Conservation (phyloP, 1,140 invertebrate genomes). For the Acromyrmex heyeri region DNA sequence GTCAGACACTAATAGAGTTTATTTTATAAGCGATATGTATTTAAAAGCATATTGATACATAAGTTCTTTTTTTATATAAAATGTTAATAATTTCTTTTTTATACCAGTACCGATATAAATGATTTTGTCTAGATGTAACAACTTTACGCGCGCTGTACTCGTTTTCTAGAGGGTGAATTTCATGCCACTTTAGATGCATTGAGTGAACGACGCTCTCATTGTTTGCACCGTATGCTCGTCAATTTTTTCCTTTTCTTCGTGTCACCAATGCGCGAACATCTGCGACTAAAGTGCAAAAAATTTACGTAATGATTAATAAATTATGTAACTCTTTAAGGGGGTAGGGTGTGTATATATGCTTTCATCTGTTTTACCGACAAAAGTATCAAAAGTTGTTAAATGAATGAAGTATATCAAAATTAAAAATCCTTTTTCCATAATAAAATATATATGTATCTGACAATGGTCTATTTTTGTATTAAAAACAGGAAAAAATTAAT, state of each 20-base stretch:
- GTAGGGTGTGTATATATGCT: too few relatives aligned
- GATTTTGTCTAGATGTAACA: not conserved
- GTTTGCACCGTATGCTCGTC: not conserved
- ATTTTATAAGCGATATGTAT: not conserved
- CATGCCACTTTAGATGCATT: not conserved
- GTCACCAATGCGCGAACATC: not conserved
- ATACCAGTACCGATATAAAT: not conserved
- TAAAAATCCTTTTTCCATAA: too few relatives aligned
- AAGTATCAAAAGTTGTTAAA: too few relatives aligned
- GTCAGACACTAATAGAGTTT: not conserved
- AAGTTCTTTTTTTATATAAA: not conserved
- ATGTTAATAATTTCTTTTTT: not conserved
- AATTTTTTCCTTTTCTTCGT: conserved; percentile 11
- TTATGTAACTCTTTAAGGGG: not conserved
- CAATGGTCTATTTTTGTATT: too few relatives aligned
- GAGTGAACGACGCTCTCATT: not conserved
- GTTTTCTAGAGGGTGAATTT: not conserved
- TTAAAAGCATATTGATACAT: not conserved
- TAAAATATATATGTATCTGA: too few relatives aligned
- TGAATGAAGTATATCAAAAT: too few relatives aligned
- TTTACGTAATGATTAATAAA: not conserved
- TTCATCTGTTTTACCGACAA: too few relatives aligned
- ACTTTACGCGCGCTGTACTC: not conserved
- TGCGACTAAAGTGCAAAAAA: conserved; percentile 7
- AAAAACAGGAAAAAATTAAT: too few relatives aligned